phyloP scores from a whole-genome alignment of 2,888 invertebrate genomes.

The Anthoptus insignis region DNA sequence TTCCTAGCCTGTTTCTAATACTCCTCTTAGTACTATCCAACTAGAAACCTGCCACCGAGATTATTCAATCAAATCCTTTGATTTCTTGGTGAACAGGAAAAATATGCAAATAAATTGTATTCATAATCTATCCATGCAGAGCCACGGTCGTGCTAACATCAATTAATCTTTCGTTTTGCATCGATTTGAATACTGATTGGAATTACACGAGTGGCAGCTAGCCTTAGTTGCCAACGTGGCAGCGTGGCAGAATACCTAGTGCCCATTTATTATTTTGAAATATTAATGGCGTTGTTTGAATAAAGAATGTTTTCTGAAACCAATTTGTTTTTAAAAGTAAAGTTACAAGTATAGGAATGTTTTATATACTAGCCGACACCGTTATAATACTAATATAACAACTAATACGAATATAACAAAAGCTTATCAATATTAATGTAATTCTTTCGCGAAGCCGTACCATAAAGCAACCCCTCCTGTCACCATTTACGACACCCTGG shows the following conservation, averaged over 20 bases:
- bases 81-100: constrained; percentile 23
- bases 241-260: constrained; percentile 16
- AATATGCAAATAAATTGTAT: constrained; percentile 46
- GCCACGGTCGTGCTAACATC: constrained; percentile 64
- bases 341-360: no score
- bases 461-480: no score
- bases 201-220: constrained; percentile 59
- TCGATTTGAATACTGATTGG: constrained; percentile 81
- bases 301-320: no score
- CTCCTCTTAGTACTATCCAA: no score
- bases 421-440: no score
- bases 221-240: constrained; percentile 26
- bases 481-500: no score
- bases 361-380: no score
- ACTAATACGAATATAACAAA: no score
- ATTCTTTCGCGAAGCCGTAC: no score
- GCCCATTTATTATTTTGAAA: constrained; percentile 20
- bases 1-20: no score
- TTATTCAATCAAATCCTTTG: constrained; percentile 17
- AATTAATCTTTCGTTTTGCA: constrained; percentile 80
- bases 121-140: constrained; percentile 44
- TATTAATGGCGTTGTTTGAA: constrained; percentile 8
- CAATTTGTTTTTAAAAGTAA: no score
- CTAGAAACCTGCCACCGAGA: background rate
- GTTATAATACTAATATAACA: no score